Percentiles rank a stretch among this genome's conserved stretches.
Evolutionary conservation across 2,113 vertebrate genomes (phyloP).

Genomic region (Neodontobutis hainanensis): DNA sequence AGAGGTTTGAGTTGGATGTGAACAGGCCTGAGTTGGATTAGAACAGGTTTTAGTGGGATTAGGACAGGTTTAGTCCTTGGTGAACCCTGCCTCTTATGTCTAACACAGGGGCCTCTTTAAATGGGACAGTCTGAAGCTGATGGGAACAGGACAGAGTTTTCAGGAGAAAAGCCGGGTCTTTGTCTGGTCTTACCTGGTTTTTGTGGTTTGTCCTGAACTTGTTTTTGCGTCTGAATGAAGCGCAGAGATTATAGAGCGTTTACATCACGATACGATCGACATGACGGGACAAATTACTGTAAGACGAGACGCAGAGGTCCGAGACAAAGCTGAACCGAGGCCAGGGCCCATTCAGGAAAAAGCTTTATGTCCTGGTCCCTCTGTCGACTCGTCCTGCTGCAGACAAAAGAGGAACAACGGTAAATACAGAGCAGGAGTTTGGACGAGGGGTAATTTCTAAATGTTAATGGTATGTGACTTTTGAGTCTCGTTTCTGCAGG

Average conservation of each 20-base stretch:
- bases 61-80: no score
- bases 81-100: background rate
- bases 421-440: no score
- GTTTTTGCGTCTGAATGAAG: conserved; percentile 5
- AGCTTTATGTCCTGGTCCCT: background rate
- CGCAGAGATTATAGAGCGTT: conserved; percentile 1
- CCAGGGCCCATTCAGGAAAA: background rate
- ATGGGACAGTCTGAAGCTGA: background rate
- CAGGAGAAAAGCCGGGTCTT: background rate
- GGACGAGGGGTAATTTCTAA: no score
- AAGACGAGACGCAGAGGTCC: conserved; percentile 1
- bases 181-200: background rate
- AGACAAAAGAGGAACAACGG: no score
- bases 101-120: background rate
- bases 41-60: no score
- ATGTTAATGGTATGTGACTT: no score
- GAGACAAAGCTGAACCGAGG: no score
- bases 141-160: background rate
- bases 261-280: conserved; percentile 11
- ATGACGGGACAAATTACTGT: background rate
- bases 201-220: background rate
- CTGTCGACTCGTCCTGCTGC: no score
- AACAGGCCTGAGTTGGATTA: no score
- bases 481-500: no score
- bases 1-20: no score